Base-by-base conservation (phyloP, 2,888 invertebrate genomes). In the Metacarcinus magister region DNA sequence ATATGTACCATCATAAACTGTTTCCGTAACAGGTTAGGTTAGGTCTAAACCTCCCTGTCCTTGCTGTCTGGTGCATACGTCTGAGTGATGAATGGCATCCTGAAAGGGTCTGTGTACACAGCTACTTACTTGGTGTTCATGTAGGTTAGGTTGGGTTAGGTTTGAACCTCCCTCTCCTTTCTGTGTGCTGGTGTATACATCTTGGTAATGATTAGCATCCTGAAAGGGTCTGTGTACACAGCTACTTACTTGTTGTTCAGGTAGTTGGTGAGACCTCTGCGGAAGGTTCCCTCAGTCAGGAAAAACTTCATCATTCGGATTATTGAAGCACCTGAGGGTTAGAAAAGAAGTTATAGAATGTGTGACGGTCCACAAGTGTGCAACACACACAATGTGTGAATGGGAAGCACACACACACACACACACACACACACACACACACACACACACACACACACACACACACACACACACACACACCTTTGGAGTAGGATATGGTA, bases 261-360 rank as follows among this genome's bases (percentile, higher is more conserved):
- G 97, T 99, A 99, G 97, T 98, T 98, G 96, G 98, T 98, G 23
- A 97, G 82, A 1, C 99, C 99, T 92, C 98, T 98, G 97, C 98
- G 98, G 97, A 99, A 99, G 0, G 98, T 98, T 0, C 98, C 98
- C 93, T 98, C 98, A 0, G 99, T 99, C 39, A 99, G 98, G 97
- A 99, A 98, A 97, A 98, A 98, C 97, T 98, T 98, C 98, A 99
- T 99, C 99, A 99, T 99, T 89, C 99, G 98, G 96, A 99, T 98
- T 90, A 99, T 98, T 0, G 98, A 98, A 0, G 99, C 98, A 0
- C 99, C 99, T 98, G 97, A 46, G 8, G 32, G 28, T 23, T 19
- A n/a, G 32, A 90, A 90, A 82, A 28, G 32, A 28, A 54, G 7
- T n/a, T 28, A 3, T 43, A 67, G 39, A n/a, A 23, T 10, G 23